Evolutionary conservation across 2,888 invertebrate species (phyloP).

Genomic region (Chymomyza procnemis): DNA sequence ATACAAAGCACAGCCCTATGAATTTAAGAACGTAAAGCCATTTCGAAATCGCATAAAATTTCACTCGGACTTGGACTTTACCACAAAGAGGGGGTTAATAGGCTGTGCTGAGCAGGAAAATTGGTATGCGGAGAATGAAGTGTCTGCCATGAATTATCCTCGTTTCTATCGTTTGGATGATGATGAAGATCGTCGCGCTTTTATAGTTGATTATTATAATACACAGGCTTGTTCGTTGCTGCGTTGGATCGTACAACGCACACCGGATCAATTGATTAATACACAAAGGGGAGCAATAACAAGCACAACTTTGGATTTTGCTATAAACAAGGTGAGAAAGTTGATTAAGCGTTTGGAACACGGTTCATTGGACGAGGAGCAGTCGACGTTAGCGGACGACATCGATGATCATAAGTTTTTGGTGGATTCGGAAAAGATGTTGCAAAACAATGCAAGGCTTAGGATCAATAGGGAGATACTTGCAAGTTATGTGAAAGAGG

Average conservation of each 20-base stretch:
- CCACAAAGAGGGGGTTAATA: constrained; percentile 79
- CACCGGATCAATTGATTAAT: constrained; percentile 75
- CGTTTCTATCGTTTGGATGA: constrained; percentile 80
- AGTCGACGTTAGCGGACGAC: constrained; percentile 42
- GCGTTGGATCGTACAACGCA: constrained; percentile 79
- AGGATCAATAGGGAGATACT: constrained; percentile 53
- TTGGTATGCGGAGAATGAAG: constrained; percentile 71
- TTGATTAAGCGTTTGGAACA: constrained; percentile 60
- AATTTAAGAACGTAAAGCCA: constrained; percentile 63
- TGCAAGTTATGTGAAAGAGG: constrained; percentile 70
- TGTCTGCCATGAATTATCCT: constrained; percentile 82
- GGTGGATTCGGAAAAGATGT: constrained; percentile 65
- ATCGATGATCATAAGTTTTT: constrained; percentile 63
- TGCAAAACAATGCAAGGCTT: constrained; percentile 70
- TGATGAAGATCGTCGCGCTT: constrained; percentile 71
- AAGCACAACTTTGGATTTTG: constrained; percentile 52
- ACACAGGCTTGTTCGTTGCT: constrained; percentile 89
- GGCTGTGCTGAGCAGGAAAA: constrained; percentile 74
- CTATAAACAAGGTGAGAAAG: constrained; percentile 51
- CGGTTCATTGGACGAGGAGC: constrained; percentile 51
- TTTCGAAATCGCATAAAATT: constrained; percentile 74
- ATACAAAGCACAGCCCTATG: constrained; percentile 70
- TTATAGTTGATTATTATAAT: constrained; percentile 83
- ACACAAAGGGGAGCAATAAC: constrained; percentile 80
- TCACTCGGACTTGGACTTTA: constrained; percentile 76